phyloP scores from a whole-genome alignment of 2,888 invertebrate genomes.

The Drosophila tanythrix region DNA sequence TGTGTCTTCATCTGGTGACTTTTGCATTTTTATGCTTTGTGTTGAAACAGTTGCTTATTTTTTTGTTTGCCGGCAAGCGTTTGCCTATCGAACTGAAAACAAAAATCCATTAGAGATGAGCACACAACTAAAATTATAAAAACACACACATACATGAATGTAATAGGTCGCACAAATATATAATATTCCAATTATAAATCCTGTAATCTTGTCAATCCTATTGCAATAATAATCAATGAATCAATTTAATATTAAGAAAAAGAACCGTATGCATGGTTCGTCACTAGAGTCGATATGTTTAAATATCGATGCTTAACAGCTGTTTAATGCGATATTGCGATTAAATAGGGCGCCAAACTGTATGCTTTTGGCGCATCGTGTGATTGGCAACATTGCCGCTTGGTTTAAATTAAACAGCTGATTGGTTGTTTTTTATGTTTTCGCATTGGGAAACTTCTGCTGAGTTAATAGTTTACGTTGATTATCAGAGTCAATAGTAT shows the following conservation, averaged over 20 bases:
- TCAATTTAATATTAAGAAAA: neutral
- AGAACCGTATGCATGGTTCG: neutral
- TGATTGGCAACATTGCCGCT: neutral
- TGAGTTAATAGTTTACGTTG: neutral
- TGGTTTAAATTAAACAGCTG: neutral
- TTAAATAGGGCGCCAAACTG: neutral
- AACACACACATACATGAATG: neutral
- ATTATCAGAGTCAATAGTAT: neutral
- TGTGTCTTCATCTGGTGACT: constrained; percentile 58
- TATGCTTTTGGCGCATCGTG: neutral
- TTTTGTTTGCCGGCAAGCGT: constrained; percentile 26
- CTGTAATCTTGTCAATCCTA: neutral
- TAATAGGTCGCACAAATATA: neutral
- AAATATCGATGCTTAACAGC: constrained; percentile 20
- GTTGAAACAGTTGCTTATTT: neutral
- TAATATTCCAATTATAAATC: neutral
- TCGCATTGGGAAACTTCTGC: neutral
- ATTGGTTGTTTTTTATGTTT: neutral
- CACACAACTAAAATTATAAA: neutral
- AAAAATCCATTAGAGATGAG: constrained; percentile 8
- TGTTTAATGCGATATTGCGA: neutral
- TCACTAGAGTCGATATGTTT: neutral
- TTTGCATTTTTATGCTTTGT: constrained; percentile 23
- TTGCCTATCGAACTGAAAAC: constrained; percentile 4
- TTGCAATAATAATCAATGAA: constrained; percentile 1